These are phyloP conservation scores for Leptobrachium ailaonicum DNA, from an alignment of 2,113 vertebrate genomes.

Conservation along the genomic window DNA sequence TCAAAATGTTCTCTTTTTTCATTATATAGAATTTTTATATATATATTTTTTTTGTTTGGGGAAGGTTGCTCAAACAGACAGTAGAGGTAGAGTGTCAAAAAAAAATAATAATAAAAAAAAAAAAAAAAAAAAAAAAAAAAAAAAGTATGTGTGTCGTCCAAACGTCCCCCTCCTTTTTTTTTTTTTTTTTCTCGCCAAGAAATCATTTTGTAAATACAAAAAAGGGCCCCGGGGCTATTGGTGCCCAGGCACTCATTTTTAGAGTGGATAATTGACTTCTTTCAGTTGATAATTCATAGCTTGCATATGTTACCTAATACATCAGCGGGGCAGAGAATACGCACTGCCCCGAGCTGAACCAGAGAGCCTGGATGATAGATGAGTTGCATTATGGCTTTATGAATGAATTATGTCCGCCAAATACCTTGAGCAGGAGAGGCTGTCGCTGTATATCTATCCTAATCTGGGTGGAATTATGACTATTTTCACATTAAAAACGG, in stretches of 20 bases:
- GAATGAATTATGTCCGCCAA: conserved; percentile 96
- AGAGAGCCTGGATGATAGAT: conserved; percentile 84
- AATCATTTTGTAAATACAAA: conserved; percentile 90
- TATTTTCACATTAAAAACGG: conserved; percentile 83
- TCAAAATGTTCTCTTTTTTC: conserved; percentile 58
- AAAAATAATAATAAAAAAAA: not conserved
- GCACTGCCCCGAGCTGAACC: conserved; percentile 73
- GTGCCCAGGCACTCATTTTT: conserved; percentile 91
- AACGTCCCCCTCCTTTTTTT: conserved; percentile 39
- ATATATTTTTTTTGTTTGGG: conserved; percentile 43
- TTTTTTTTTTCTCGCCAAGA: conserved; percentile 68
- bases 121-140: not conserved
- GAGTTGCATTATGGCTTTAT: conserved; percentile 88
- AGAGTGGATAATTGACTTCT: conserved; percentile 99
- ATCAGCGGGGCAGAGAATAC: conserved; percentile 81
- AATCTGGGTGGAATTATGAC: conserved; percentile 94
- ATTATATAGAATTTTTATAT: too few species aligned
- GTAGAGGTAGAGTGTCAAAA: conserved; percentile 42
- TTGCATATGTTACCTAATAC: conserved; percentile 99
- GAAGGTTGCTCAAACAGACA: conserved; percentile 2
- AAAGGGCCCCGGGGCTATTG: conserved; percentile 87
- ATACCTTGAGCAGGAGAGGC: conserved; percentile 91
- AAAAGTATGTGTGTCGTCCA: not conserved
- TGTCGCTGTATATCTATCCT: conserved; percentile 86
- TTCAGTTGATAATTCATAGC: conserved; percentile 99